These are phyloP conservation scores for Atethmia centrago DNA, from an alignment of 2,888 invertebrate genomes.

Conservation along the genomic window DNA sequence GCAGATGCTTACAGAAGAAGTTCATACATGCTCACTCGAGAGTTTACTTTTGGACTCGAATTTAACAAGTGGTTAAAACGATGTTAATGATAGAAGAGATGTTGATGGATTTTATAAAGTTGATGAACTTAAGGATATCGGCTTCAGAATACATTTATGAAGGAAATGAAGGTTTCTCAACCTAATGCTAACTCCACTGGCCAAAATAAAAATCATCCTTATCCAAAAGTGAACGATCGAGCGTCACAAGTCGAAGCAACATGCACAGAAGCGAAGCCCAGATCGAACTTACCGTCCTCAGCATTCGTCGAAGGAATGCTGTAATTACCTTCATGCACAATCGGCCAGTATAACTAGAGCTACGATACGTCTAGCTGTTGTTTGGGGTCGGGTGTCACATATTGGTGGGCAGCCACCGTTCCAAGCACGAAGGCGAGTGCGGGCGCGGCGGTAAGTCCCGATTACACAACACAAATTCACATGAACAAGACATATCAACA, in stretches of 20 bases:
- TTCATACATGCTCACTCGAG: constrained; percentile 73
- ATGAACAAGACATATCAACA: constrained; percentile 89
- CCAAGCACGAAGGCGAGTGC: constrained; percentile 88
- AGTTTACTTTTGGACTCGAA: constrained; percentile 79
- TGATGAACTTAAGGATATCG: constrained; percentile 36
- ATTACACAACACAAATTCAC: constrained; percentile 90
- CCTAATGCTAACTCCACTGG: constrained; percentile 26
- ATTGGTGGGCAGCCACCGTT: constrained; percentile 85
- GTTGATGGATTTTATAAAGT: constrained; percentile 25
- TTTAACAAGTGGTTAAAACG: not conserved
- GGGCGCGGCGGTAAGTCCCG: constrained; percentile 85
- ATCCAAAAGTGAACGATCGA: constrained; percentile 66
- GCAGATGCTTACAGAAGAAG: constrained; percentile 67
- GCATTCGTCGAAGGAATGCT: constrained; percentile 89
- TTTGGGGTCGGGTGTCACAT: constrained; percentile 83
- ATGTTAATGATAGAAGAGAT: constrained; percentile 25
- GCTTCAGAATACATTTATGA: constrained; percentile 21
- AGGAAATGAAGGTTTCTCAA: constrained; percentile 38
- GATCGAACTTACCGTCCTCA: constrained; percentile 84
- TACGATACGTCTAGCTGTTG: constrained; percentile 84
- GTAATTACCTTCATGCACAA: constrained; percentile 86
- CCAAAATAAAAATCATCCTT: constrained; percentile 23
- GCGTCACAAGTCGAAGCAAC: constrained; percentile 60
- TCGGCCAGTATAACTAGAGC: constrained; percentile 85
- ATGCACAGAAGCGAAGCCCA: constrained; percentile 80